Base-by-base conservation (phyloP, 2,797 vertebrate species). In the Coregonus sp. region DNA sequence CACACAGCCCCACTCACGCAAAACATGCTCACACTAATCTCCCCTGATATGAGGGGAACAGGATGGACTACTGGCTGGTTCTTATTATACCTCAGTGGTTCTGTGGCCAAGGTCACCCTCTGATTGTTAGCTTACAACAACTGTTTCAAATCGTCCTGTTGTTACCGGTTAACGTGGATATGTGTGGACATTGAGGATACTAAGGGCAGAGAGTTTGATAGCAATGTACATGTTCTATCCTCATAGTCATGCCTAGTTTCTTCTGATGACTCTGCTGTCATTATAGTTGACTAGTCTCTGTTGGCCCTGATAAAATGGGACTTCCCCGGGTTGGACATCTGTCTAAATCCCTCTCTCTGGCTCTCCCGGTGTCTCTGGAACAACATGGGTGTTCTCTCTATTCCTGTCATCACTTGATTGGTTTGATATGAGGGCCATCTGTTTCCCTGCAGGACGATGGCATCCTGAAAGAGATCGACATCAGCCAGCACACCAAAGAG, bases 401-500 rank as follows among this genome's bases (percentile, higher is more conserved):
- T 18, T 18, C 59, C 59, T 63, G n/a, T 12, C 20, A 4, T 25
- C 59, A 63, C 59, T 25, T 12, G 59, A 12, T 63, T 63, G 59
- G 2, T 63, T 25, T 63, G n/a, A 63, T 25, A 63, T 63, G 59
- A 11, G 59, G 9, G 20, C 20, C 66, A 40, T 70, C 16, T 85
- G 11, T 68, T 31, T 77, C 72, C 75, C 65, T 4, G 31, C 76
- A 95, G 95, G 95, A 95, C 81, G 94, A 95, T 84, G 93, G 93
- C 69, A 85, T 95, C 0, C 90, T 96, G 79, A 95, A 96, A 90
- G 97, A 99, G 90, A 96, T 99, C 74, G 96, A 97, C 90, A 99
- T 99, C 91, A 97, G 96, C 85, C 95, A 96, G 84, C 97, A 99
- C 90, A 97, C 97, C 56, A 99, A 98, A 74, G 97, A 98, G 86